Percentiles rank a stretch among this genome's conserved stretches.
phyloP scores from a whole-genome alignment of 2,797 vertebrate genomes.

The Pangasius mekongensis region DNA sequence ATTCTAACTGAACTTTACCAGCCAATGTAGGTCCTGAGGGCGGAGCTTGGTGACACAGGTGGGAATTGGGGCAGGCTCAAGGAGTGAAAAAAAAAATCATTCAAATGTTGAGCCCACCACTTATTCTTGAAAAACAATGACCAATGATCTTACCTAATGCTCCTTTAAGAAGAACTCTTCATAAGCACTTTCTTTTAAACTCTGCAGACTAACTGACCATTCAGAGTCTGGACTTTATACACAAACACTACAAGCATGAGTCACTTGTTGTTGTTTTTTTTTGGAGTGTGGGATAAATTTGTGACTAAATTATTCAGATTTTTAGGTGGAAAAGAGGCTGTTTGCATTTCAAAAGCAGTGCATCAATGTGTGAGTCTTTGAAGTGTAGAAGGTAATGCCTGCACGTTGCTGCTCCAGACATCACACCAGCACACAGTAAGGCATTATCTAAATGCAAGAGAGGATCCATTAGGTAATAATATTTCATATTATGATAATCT shows the following conservation, averaged over 20 bases:
- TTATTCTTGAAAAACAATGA: not conserved
- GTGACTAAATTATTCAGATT: slow-evolving; percentile 48
- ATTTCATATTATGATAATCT: not conserved
- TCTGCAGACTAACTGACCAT: not conserved
- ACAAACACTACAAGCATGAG: slow-evolving; percentile 28
- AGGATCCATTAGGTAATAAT: slow-evolving; percentile 3
- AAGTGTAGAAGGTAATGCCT: slow-evolving; percentile 31
- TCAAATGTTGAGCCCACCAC: not conserved
- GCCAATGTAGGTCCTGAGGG: not conserved
- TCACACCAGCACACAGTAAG: slow-evolving; percentile 14
- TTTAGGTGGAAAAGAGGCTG: slow-evolving; percentile 36
- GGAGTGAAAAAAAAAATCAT: not conserved
- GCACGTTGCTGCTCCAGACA: slow-evolving; percentile 18
- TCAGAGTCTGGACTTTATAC: slow-evolving; percentile 22
- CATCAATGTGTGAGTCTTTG: slow-evolving; percentile 25
- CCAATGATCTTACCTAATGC: not conserved
- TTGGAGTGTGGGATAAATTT: not conserved
- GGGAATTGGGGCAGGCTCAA: not conserved
- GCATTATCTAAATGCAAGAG: not conserved
- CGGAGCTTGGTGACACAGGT: not conserved
- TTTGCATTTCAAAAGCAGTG: slow-evolving; percentile 54
- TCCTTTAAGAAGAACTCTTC: not conserved
- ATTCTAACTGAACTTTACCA: not conserved
- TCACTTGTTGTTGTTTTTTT: slow-evolving; percentile 25
- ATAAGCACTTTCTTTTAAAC: not conserved